Conservation (phyloP, 2,888 invertebrate species). For the Calameuta pallipes region DNA sequence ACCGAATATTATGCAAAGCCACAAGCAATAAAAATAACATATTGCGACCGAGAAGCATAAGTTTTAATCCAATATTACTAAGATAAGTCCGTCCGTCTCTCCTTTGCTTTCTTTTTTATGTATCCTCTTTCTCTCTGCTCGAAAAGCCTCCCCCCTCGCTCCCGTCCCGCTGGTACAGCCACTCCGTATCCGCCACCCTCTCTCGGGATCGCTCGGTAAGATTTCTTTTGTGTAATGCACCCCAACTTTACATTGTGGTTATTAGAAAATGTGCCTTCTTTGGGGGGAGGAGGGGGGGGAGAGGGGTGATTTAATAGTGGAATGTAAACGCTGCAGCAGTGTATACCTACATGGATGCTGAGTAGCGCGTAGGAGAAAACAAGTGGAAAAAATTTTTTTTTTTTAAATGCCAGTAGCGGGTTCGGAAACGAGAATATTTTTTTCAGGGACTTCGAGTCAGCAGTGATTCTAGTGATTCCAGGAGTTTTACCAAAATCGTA, state of each 20-base stretch:
- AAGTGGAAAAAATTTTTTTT: no score
- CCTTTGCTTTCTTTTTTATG: neutral
- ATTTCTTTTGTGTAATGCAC: constrained; percentile 65
- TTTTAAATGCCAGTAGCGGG: no score
- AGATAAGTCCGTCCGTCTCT: constrained; percentile 57
- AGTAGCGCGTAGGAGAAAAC: no score
- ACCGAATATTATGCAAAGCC: constrained; percentile 65
- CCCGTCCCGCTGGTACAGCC: no score
- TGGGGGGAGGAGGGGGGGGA: constrained; percentile 22
- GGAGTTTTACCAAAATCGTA: no score
- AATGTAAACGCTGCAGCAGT: constrained; percentile 11
- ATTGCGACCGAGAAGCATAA: constrained; percentile 64
- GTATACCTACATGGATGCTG: no score
- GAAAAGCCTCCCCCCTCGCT: no score
- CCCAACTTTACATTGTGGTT: constrained; percentile 64
- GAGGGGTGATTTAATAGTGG: constrained; percentile 32
- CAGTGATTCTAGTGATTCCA: no score
- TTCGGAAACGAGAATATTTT: no score
- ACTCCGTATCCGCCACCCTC: neutral
- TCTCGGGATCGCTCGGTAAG: constrained; percentile 34
- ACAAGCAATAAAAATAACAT: constrained; percentile 67
- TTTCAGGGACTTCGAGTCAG: no score
- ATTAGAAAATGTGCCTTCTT: constrained; percentile 63
- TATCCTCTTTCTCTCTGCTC: constrained; percentile 9
- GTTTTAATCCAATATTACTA: constrained; percentile 67